A percentile compares a stretch with the other conserved stretches of the same genome.
phyloP scores from a whole-genome alignment of 2,113 vertebrate species.

The Tetrax tetrax region DNA sequence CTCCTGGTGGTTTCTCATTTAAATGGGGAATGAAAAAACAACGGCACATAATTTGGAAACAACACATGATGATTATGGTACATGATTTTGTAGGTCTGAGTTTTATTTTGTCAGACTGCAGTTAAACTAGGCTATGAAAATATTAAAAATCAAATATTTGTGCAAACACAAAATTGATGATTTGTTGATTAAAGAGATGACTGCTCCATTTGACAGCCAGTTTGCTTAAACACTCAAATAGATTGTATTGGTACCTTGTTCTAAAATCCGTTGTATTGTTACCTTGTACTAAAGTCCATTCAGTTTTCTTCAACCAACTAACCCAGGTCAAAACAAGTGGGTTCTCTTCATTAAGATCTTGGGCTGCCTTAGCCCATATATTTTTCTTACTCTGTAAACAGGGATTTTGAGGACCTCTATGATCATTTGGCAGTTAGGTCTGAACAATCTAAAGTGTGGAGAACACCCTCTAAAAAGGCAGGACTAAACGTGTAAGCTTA shows the following conservation, averaged over 20 bases:
- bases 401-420: neutral
- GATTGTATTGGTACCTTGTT: neutral
- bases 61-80: rapidly evolving
- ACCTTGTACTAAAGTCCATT: neutral
- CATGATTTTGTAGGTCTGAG: neutral
- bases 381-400: neutral
- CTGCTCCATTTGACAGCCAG: neutral
- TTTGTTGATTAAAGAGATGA: neutral
- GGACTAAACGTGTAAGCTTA: neutral
- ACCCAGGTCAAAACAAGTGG: neutral
- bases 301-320: neutral
- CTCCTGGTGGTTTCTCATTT: constrained; percentile 38
- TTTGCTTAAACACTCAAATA: neutral
- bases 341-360: neutral
- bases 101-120: neutral
- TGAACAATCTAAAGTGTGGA: neutral
- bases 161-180: neutral
- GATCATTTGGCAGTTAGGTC: neutral
- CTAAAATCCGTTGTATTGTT: neutral
- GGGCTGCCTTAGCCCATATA: neutral
- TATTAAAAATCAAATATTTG: neutral
- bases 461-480: neutral
- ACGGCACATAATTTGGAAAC: neutral
- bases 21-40: neutral
- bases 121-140: neutral